Evolutionary conservation across 2,888 invertebrate species (phyloP).

Genomic region (Hypolimnas misippus): DNA sequence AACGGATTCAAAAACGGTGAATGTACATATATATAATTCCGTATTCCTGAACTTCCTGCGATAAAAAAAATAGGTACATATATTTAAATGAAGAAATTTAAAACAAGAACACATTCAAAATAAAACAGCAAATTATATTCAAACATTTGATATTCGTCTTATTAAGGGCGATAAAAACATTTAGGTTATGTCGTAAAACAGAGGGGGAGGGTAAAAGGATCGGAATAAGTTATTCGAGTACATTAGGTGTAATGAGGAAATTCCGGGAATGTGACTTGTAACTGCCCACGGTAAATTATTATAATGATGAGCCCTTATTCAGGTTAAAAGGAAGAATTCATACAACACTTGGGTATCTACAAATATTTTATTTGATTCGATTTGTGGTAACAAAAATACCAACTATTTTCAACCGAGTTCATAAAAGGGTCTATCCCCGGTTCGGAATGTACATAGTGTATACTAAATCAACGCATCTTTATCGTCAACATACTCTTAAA

Average conservation of each 20-base stretch:
- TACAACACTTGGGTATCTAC: not conserved
- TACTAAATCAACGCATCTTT: no score
- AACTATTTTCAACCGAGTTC: no score
- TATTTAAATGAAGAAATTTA: no score
- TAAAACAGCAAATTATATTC: not conserved
- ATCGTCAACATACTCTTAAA: no score
- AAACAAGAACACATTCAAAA: not conserved
- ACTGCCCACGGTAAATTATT: constrained; percentile 33
- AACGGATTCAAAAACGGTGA: no score
- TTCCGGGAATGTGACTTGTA: constrained; percentile 36
- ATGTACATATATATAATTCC: no score
- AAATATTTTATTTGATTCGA: not conserved
- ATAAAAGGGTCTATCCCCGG: no score
- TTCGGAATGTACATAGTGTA: no score
- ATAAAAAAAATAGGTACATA: no score
- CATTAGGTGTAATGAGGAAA: constrained; percentile 35
- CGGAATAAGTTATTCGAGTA: constrained; percentile 31
- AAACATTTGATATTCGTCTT: not conserved
- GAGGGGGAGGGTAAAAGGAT: constrained; percentile 13
- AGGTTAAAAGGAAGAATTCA: not conserved
- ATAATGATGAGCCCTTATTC: constrained; percentile 31
- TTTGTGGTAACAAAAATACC: no score
- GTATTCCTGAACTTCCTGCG: no score
- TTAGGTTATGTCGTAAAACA: constrained; percentile 3
- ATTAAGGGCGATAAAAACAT: constrained; percentile 1